Base-by-base conservation (phyloP, 2,113 vertebrate species). In the Colinus virginianus region DNA sequence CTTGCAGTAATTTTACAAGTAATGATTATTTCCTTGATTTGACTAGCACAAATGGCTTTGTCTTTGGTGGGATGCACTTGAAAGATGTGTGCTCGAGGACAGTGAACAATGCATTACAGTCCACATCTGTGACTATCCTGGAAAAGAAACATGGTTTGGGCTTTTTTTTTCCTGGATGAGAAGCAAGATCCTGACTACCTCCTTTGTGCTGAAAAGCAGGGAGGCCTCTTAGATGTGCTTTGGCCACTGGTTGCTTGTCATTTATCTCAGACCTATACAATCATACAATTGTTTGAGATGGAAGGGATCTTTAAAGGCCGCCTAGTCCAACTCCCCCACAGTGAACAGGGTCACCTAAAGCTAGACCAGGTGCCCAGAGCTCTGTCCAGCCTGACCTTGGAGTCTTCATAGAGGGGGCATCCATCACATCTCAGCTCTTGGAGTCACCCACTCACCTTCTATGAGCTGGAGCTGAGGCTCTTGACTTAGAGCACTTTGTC, bases 1-100 rank as follows among this genome's bases (percentile, higher is more conserved):
- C 51, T 94, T 90, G 62, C 63, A 95, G 90, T 96, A 86, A 95
- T 96, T 93, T 96, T 93, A 84, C 51, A 94, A 87, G 78, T 89
- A 91, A 87, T 81, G 45, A 87, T 87, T 87, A 80, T 88, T 93
- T 92, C 80, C 75, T 87, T 87, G 77, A 49, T 80, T 66, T 87
- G 79, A 78, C 75, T 72, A 11, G 26, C 59, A 63, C 58, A 70
- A 94, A 84, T 75, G 89, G 64, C 68, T 92, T 92, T 78, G 34
- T 74, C 83, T 94, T 85, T 67, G 72, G 25, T 59, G 63, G 43
- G 23, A 28, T 26, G 17, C 4, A 1, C 56, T 88, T 78, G 43
- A 18, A 49, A 82, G 26, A n/a, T 62, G 5, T 43, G 4, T 40
- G 23, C 2, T 0, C 19, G 48, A 84, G 36, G 68, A 45, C 80